A percentile compares a stretch with the other conserved stretches of the same genome.
Evolutionary conservation across 2,797 vertebrate genomes (phyloP).

Genomic region (Avahi laniger): DNA sequence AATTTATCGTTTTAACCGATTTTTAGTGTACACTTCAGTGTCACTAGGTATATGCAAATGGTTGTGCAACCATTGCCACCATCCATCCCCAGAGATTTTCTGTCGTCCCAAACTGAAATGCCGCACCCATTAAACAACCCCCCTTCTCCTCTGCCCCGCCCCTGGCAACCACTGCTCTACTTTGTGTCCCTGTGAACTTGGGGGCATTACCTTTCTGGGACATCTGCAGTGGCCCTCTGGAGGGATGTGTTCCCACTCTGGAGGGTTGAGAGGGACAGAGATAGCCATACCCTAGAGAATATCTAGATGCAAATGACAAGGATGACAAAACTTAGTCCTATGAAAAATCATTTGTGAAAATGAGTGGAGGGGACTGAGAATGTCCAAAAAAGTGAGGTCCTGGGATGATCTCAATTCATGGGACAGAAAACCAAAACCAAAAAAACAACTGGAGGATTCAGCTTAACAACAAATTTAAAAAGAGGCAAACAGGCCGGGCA

Average conservation of each 20-base stretch:
- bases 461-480: neutral
- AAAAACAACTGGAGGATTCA: conserved; percentile 8
- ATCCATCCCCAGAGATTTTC: neutral
- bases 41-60: neutral
- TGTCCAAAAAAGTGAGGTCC: neutral
- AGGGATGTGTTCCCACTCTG: neutral
- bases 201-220: neutral
- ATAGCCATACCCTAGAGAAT: neutral
- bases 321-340: neutral
- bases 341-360: neutral
- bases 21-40: neutral
- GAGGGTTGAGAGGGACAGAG: neutral
- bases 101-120: neutral
- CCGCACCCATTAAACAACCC: neutral
- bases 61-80: neutral
- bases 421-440: neutral
- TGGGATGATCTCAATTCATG: neutral
- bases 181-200: neutral
- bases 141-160: neutral
- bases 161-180: neutral
- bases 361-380: neutral
- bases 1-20: neutral
- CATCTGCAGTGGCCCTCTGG: neutral
- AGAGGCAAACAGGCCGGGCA: neutral
- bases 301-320: neutral